Conservation (phyloP, 1,140 invertebrate genomes). For the Dreissena rostriformis region DNA sequence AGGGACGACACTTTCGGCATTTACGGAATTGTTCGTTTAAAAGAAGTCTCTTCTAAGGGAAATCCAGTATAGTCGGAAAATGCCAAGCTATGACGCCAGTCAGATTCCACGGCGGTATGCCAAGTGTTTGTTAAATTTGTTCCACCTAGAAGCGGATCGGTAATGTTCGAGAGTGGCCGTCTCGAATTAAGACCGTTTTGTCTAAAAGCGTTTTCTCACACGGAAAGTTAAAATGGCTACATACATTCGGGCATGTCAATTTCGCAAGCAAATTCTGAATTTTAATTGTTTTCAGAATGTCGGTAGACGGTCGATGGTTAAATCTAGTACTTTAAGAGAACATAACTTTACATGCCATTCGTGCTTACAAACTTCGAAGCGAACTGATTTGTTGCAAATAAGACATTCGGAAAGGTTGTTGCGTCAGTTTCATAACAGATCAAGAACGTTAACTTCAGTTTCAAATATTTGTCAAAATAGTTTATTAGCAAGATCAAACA, state of each 20-base stretch:
- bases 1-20: too few relatives aligned
- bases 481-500: background rate
- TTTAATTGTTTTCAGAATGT: background rate
- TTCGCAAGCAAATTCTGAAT: background rate
- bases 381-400: background rate
- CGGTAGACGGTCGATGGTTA: background rate
- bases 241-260: conserved; percentile 35
- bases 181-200: too few relatives aligned
- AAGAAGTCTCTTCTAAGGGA: too few relatives aligned
- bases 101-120: too few relatives aligned
- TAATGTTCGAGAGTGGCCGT: too few relatives aligned
- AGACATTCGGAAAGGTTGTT: background rate
- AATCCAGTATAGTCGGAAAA: too few relatives aligned
- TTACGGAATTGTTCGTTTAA: too few relatives aligned
- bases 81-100: too few relatives aligned
- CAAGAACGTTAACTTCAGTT: background rate
- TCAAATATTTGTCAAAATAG: background rate
- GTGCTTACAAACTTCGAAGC: background rate
- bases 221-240: conserved; percentile 37
- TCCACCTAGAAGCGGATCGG: too few relatives aligned
- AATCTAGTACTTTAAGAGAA: background rate
- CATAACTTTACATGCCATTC: background rate
- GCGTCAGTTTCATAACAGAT: conserved; percentile 26
- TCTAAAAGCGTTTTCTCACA: conserved; percentile 31
- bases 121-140: too few relatives aligned